Conservation (phyloP, 35 echinoderm and acorn worm genomes). For the Stichopus chloronotus region DNA sequence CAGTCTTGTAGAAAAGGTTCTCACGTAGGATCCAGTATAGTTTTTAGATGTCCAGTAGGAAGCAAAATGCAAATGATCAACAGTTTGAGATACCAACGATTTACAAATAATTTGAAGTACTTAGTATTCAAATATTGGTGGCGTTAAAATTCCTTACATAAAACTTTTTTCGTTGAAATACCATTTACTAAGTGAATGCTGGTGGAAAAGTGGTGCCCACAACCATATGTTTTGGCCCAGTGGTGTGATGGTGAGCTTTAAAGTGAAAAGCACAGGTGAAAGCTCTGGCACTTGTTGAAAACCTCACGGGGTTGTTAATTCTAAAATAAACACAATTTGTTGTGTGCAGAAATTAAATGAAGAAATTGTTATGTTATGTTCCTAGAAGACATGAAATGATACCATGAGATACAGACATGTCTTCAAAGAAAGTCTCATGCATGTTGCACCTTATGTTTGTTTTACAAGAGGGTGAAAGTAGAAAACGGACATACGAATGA, state of each 20-base stretch:
- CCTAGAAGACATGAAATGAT: too few species aligned
- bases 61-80: not conserved
- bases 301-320: not conserved
- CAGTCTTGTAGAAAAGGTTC: not conserved
- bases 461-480: not conserved
- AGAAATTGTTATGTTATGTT: not conserved
- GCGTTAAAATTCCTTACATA: not conserved
- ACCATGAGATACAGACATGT: too few species aligned
- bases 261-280: not conserved
- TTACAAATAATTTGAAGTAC: not conserved
- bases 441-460: too few species aligned
- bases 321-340: slow-evolving; percentile 5
- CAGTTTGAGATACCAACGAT: not conserved
- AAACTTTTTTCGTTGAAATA: not conserved
- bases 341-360: not conserved
- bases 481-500: not conserved
- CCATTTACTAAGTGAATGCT: not conserved
- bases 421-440: too few species aligned
- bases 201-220: not conserved
- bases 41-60: not conserved
- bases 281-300: slow-evolving; percentile 6
- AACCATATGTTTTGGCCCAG: not conserved
- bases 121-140: not conserved
- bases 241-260: slow-evolving; percentile 6
- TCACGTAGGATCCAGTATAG: slow-evolving; percentile 9